A percentile compares a stretch with the other conserved stretches of the same genome.
Conservation (phyloP, 2,888 invertebrate species). For the Clusia tigrina region DNA sequence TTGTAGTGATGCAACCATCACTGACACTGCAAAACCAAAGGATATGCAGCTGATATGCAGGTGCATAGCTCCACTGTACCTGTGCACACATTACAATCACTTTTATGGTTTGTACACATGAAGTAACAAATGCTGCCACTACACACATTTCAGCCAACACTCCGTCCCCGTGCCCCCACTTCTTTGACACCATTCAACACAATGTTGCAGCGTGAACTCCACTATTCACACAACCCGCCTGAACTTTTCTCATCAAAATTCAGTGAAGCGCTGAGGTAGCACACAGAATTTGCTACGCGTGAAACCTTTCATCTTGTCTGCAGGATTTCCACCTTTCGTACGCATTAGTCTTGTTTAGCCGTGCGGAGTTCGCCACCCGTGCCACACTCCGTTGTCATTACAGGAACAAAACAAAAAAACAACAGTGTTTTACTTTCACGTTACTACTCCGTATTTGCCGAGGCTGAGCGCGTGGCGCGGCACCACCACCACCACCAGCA, state of each 20-base stretch:
- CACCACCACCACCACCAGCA: slow-evolving; percentile 25
- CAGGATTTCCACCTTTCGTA: not conserved
- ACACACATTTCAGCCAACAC: not conserved
- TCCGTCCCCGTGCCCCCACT: not conserved
- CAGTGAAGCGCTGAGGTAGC: not conserved
- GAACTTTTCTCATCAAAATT: slow-evolving; percentile 12
- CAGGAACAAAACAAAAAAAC: not conserved
- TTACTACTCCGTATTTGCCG: slow-evolving; percentile 2
- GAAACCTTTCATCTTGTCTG: slow-evolving; percentile 16
- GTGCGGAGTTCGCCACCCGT: too few species aligned
- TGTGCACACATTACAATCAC: slow-evolving; percentile 4
- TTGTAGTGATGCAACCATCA: too few species aligned
- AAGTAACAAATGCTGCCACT: not conserved
- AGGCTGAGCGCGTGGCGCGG: slow-evolving; percentile 1
- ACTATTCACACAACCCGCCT: not conserved
- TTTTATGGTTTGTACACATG: slow-evolving; percentile 1
- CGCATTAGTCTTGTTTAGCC: not conserved
- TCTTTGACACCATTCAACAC: not conserved
- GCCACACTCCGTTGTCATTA: not conserved
- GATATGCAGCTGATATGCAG: too few species aligned
- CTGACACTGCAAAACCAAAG: too few species aligned
- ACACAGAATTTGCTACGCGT: slow-evolving; percentile 11
- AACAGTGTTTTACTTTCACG: not conserved
- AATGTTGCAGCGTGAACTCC: not conserved
- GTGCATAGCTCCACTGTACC: slow-evolving; percentile 26